These are phyloP conservation scores for Euphonia xanthogaster DNA, from an alignment of 2,797 vertebrate species.

Conservation along the genomic window DNA sequence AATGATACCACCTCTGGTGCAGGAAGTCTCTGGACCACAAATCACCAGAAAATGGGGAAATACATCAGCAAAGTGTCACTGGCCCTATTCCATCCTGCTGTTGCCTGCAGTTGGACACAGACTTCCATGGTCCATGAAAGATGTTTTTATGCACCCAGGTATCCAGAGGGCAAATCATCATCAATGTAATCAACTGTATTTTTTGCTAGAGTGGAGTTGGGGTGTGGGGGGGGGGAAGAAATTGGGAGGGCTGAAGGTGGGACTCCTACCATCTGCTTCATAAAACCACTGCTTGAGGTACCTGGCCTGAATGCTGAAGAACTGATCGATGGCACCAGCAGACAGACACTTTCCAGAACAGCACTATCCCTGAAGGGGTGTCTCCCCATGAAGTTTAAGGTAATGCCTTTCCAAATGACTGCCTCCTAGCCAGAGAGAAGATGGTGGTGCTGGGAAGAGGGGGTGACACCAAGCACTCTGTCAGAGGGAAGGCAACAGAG, in stretches of 20 bases:
- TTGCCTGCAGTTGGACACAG: neutral
- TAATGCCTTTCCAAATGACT: neutral
- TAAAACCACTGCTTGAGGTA: neutral
- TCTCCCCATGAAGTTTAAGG: neutral
- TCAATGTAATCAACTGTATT: neutral
- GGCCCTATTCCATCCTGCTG: neutral
- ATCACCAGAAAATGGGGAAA: neutral
- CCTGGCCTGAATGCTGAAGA: neutral
- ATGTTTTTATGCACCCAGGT: neutral
- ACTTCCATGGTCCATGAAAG: neutral
- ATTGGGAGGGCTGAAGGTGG: neutral
- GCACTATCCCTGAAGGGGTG: neutral
- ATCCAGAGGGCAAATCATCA: neutral
- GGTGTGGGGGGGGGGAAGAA: accelerated
- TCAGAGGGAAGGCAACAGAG: neutral
- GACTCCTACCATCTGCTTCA: neutral
- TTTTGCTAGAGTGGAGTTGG: neutral
- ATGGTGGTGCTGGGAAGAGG: neutral
- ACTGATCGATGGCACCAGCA: neutral
- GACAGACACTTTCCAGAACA: neutral
- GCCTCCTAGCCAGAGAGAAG: neutral
- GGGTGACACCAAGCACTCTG: neutral
- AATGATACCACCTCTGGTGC: neutral
- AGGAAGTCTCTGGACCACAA: neutral
- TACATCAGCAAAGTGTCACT: neutral